Evolutionary conservation across 2,113 vertebrate genomes (phyloP).

Genomic region (Brachyistius frenatus): DNA sequence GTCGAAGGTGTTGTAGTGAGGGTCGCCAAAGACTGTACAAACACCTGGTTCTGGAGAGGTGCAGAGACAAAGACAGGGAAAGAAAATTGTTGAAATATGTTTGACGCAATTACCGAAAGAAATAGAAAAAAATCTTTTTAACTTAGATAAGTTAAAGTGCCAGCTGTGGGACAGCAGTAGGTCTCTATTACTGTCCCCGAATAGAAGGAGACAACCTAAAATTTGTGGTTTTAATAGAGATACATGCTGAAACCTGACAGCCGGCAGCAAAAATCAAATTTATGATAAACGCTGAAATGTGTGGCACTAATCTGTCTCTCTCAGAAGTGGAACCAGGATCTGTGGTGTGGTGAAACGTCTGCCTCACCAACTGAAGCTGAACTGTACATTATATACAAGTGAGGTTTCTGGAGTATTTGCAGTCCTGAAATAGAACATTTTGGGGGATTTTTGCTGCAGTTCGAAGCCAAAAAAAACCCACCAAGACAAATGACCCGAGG

Average conservation of each 20-base stretch:
- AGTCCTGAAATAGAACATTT: conserved; percentile 45
- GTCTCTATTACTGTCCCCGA: neutral
- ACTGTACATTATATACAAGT: conserved; percentile 25
- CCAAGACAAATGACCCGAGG: conserved; percentile 30
- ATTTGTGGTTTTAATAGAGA: conserved; percentile 5
- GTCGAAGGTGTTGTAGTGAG: conserved; percentile 99
- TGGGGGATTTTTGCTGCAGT: conserved; percentile 34
- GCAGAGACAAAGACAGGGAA: conserved; percentile 22
- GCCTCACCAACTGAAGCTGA: conserved; percentile 25
- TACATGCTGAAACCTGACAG: conserved; percentile 2
- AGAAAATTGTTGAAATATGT: neutral
- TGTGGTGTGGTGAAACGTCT: conserved; percentile 29
- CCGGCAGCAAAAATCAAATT: conserved; percentile 9
- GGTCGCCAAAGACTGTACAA: conserved; percentile 98
- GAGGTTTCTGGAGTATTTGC: conserved; percentile 47
- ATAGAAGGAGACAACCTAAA: neutral
- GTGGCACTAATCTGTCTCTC: conserved; percentile 19
- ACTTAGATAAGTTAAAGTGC: neutral
- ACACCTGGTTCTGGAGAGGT: conserved; percentile 92
- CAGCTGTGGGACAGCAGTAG: neutral
- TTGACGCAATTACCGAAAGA: too few relatives aligned
- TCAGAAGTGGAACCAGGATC: conserved; percentile 15
- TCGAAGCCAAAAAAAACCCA: conserved; percentile 31
- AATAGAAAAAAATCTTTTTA: neutral
- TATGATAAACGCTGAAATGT: conserved; percentile 39